phyloP scores from a whole-genome alignment of 2,113 vertebrate genomes.

The Rynchops niger region DNA sequence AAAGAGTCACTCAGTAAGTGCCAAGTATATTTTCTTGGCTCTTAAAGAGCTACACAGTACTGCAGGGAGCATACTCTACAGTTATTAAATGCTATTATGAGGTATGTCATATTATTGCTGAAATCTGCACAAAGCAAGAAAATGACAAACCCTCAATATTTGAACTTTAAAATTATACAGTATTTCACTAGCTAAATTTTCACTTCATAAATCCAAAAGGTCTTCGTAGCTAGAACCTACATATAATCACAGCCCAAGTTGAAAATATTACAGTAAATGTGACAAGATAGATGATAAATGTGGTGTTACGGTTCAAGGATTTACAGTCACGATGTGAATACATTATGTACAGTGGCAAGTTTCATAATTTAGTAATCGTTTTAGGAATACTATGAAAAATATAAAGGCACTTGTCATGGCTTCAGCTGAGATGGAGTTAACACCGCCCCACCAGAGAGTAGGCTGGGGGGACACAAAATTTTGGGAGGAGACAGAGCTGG shows the following conservation, averaged over 20 bases:
- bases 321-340: not conserved
- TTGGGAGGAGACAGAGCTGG: not conserved
- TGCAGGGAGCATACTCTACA: not conserved
- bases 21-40: not conserved
- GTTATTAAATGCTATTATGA: conserved; percentile 15
- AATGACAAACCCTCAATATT: not conserved
- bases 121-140: not conserved
- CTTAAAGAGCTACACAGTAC: not conserved
- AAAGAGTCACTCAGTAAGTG: not conserved
- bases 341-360: not conserved
- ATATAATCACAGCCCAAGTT: not conserved
- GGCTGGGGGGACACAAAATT: not conserved
- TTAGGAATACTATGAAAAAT: conserved; percentile 13
- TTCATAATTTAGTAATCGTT: conserved; percentile 18
- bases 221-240: not conserved
- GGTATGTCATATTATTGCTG: not conserved
- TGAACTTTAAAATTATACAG: not conserved
- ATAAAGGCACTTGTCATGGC: not conserved
- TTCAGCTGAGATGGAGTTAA: not conserved
- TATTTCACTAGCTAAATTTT: not conserved
- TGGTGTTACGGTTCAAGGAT: not conserved
- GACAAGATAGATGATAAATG: not conserved
- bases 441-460: not conserved
- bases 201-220: not conserved
- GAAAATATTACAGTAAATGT: conserved; percentile 1